These are phyloP conservation scores for Drosophila simulans DNA, from an alignment of 1,140 invertebrate genomes.

Conservation along the genomic window DNA sequence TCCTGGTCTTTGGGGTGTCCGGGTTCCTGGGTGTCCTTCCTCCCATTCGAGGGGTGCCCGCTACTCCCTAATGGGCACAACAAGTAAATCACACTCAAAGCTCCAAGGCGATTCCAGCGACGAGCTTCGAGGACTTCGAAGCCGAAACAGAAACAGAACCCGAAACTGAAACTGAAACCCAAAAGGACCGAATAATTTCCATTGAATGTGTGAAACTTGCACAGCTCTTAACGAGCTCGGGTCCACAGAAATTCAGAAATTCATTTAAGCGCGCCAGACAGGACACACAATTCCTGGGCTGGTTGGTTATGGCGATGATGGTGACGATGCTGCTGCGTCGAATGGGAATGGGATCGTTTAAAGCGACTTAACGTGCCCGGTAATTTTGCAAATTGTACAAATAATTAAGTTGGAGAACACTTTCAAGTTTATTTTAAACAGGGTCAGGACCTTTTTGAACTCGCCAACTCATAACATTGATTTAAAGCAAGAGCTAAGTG, in stretches of 20 bases:
- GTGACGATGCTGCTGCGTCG: no score
- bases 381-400: slow-evolving; percentile 12
- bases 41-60: background rate
- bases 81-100: slow-evolving; percentile 82
- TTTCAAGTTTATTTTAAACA: slow-evolving; percentile 6
- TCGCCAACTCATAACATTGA: background rate
- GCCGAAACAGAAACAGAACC: slow-evolving; percentile 2
- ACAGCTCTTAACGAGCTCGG: slow-evolving; percentile 66
- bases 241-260: slow-evolving; percentile 49
- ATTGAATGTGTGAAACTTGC: slow-evolving; percentile 56
- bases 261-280: slow-evolving; percentile 60
- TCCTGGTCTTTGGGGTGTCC: slow-evolving; percentile 6
- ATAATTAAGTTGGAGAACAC: slow-evolving; percentile 17
- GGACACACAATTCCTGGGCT: slow-evolving; percentile 23
- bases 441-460: background rate
- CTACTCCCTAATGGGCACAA: slow-evolving; percentile 72
- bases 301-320: background rate
- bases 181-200: slow-evolving; percentile 57
- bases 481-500: background rate
- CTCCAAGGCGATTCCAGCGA: slow-evolving; percentile 77
- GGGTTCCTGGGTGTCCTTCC: background rate
- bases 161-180: background rate
- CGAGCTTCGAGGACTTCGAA: slow-evolving; percentile 44
- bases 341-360: slow-evolving; percentile 22
- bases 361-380: slow-evolving; percentile 29